Conservation (phyloP, 2,797 vertebrate species). For the Sebastes steindachneri region DNA sequence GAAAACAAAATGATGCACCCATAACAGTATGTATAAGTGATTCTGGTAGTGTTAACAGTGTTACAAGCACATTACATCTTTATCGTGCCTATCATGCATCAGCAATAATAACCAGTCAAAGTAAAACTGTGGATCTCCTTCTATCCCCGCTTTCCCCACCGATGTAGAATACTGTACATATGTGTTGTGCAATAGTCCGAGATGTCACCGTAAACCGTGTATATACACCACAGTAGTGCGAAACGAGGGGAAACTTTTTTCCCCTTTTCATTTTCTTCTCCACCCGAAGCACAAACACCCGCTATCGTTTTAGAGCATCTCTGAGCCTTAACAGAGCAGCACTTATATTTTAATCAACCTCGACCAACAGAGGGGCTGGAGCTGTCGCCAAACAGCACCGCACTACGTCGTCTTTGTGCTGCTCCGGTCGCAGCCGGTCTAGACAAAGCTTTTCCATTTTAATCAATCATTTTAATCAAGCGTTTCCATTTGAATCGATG, state of each 20-base stretch:
- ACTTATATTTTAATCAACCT: constrained; percentile 45
- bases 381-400: background rate
- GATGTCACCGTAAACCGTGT: constrained; percentile 45
- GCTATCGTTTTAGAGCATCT: constrained; percentile 34
- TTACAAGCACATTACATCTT: constrained; percentile 59
- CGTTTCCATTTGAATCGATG: constrained; percentile 51
- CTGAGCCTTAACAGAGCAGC: constrained; percentile 59
- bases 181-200: constrained; percentile 61
- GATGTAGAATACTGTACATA: constrained; percentile 75
- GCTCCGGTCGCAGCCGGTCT: constrained; percentile 17
- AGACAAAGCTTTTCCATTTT: constrained; percentile 54
- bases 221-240: constrained; percentile 49
- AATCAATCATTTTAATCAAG: constrained; percentile 62
- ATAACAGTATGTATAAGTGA: constrained; percentile 46
- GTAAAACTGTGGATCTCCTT: constrained; percentile 59
- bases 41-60: constrained; percentile 44
- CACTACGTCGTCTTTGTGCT: constrained; percentile 4
- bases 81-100: constrained; percentile 69
- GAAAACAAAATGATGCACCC: constrained; percentile 27
- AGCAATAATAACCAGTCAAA: constrained; percentile 72
- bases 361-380: constrained; percentile 4
- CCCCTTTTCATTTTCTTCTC: constrained; percentile 8
- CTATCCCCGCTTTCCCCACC: constrained; percentile 42
- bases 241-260: constrained; percentile 19
- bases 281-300: constrained; percentile 44